These are phyloP conservation scores for Sclerodermus sp. DNA, from an alignment of 2,888 invertebrate genomes.

Conservation along the genomic window DNA sequence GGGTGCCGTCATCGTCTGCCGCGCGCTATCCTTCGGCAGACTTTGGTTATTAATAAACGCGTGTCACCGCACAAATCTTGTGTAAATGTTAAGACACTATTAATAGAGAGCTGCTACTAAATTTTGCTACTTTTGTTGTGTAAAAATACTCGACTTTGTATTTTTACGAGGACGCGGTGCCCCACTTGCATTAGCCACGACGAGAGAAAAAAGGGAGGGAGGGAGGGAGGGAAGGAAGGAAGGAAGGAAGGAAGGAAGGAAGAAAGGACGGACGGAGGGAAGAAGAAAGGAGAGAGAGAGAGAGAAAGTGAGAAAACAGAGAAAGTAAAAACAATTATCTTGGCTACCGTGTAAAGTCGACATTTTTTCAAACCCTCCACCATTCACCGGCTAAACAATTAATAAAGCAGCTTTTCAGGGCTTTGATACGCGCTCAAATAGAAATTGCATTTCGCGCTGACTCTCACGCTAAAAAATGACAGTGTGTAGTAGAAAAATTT, in stretches of 20 bases:
- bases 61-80: too few species aligned
- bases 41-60: too few species aligned
- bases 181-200: background rate
- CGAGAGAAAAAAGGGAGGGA: background rate
- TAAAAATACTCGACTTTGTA: too few species aligned
- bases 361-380: conserved; percentile 7
- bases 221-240: background rate
- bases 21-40: too few species aligned
- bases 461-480: conserved; percentile 4
- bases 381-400: conserved; percentile 2
- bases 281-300: background rate
- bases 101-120: too few species aligned
- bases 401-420: conserved; percentile 1
- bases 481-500: conserved; percentile 9
- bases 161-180: too few species aligned
- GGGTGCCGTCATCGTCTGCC: too few species aligned
- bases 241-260: background rate
- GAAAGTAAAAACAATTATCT: too few species aligned
- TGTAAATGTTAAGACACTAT: too few species aligned
- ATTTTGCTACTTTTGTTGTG: too few species aligned
- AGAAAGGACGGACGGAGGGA: background rate
- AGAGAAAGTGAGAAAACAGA: too few species aligned
- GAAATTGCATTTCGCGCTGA: conserved; percentile 18
- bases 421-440: conserved; percentile 6
- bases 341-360: background rate